Percentiles rank a stretch among this genome's conserved stretches.
Evolutionary conservation across 1,140 invertebrate genomes (phyloP).

Genomic region (Monochamus saltuarius): DNA sequence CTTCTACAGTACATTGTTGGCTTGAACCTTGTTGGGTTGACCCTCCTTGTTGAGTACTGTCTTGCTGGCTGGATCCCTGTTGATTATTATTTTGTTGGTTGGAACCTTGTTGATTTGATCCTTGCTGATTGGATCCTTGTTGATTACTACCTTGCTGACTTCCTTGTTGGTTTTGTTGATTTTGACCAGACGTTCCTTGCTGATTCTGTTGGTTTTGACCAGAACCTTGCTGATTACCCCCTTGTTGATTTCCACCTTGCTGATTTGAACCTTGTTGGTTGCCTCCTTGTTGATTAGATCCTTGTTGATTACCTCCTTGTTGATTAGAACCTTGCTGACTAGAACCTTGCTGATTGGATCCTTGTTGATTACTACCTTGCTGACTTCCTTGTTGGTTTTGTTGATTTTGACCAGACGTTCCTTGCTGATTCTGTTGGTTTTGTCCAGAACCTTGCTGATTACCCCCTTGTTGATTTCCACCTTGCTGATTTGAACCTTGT

Average conservation of each 20-base stretch:
- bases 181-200: slow-evolving; percentile 10
- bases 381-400: slow-evolving; percentile 14
- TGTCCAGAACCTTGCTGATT: slow-evolving; percentile 9
- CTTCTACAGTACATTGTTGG: slow-evolving; percentile 56
- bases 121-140: not conserved
- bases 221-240: slow-evolving; percentile 3
- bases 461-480: slow-evolving; percentile 16
- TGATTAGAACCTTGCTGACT: slow-evolving; percentile 20
- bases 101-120: slow-evolving; percentile 24
- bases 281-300: slow-evolving; percentile 30
- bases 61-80: not conserved
- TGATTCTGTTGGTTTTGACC: slow-evolving; percentile 6
- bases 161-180: slow-evolving; percentile 6
- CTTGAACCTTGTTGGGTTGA: slow-evolving; percentile 1
- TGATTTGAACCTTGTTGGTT: slow-evolving; percentile 25
- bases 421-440: slow-evolving; percentile 14
- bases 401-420: slow-evolving; percentile 1
- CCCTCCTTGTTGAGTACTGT: not conserved
- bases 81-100: slow-evolving; percentile 9
- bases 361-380: slow-evolving; percentile 11
- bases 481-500: slow-evolving; percentile 27
- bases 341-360: slow-evolving; percentile 26
- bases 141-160: slow-evolving; percentile 29
- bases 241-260: slow-evolving; percentile 9
- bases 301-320: slow-evolving; percentile 34